A percentile compares a stretch with the other conserved stretches of the same genome.
These are phyloP conservation scores for Chrysemys picta DNA, from an alignment of 2,113 vertebrate genomes.

Conservation along the genomic window DNA sequence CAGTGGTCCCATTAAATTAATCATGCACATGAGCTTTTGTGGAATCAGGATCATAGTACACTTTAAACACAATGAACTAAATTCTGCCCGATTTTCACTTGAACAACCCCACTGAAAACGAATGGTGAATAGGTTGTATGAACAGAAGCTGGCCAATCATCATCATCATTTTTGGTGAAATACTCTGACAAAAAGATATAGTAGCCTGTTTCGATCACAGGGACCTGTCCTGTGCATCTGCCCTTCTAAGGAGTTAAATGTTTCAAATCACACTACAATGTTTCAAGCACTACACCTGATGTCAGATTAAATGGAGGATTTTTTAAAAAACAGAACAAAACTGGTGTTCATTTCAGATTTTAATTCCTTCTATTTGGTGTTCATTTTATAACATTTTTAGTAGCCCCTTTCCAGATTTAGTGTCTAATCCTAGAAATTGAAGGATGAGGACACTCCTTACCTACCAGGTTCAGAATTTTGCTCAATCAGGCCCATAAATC, in stretches of 20 bases:
- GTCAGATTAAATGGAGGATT: neutral
- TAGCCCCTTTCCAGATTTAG: fast-evolving
- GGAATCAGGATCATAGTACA: neutral
- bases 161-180: neutral
- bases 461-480: neutral
- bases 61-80: neutral
- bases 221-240: fast-evolving
- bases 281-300: neutral
- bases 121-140: neutral
- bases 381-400: neutral
- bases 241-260: neutral
- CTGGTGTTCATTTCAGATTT: neutral
- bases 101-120: neutral
- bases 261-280: neutral
- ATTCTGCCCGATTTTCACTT: neutral
- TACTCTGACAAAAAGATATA: fast-evolving
- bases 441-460: neutral
- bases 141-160: fast-evolving
- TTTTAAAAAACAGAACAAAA: neutral
- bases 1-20: neutral
- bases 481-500: neutral
- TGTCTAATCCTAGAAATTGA: neutral
- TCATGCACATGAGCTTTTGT: neutral
- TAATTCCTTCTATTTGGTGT: neutral
- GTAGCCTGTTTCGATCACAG: neutral